A percentile compares a stretch with the other conserved stretches of the same genome.
Evolutionary conservation across 2,797 vertebrate species (phyloP).

Genomic region (Sphenopsis melanotis): DNA sequence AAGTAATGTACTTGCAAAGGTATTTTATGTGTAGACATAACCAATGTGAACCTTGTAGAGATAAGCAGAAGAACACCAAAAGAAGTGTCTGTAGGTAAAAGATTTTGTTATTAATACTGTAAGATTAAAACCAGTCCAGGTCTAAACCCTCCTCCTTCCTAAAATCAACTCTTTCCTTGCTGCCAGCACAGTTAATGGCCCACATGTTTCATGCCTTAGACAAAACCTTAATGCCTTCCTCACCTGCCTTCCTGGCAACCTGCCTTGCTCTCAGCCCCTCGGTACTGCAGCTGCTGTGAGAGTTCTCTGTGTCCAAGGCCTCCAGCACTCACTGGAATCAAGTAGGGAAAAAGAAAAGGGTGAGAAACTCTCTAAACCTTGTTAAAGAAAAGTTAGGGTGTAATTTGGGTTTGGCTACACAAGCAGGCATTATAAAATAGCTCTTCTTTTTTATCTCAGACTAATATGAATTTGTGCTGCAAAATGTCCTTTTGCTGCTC

Average conservation of each 20-base stretch:
- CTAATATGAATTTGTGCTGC: not conserved
- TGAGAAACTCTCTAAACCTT: not conserved
- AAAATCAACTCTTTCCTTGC: not conserved
- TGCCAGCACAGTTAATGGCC: not conserved
- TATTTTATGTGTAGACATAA: not conserved
- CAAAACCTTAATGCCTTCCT: not conserved
- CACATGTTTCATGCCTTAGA: not conserved
- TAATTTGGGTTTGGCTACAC: not conserved
- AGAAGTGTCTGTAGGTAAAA: not conserved
- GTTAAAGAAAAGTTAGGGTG: not conserved
- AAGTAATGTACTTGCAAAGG: not conserved
- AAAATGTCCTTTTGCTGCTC: not conserved
- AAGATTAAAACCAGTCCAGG: not conserved
- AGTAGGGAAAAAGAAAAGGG: not conserved
- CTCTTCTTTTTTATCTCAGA: not conserved
- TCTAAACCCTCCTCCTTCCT: not conserved
- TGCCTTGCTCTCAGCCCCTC: accelerated
- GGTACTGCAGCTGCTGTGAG: not conserved
- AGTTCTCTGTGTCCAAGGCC: not conserved
- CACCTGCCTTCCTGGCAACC: not conserved
- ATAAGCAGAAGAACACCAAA: not conserved
- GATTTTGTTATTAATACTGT: not conserved
- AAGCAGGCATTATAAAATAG: not conserved
- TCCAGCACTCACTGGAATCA: not conserved
- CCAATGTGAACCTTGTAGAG: not conserved